Conservation (phyloP, 2,797 vertebrate genomes). For the Miichthys miiuy region DNA sequence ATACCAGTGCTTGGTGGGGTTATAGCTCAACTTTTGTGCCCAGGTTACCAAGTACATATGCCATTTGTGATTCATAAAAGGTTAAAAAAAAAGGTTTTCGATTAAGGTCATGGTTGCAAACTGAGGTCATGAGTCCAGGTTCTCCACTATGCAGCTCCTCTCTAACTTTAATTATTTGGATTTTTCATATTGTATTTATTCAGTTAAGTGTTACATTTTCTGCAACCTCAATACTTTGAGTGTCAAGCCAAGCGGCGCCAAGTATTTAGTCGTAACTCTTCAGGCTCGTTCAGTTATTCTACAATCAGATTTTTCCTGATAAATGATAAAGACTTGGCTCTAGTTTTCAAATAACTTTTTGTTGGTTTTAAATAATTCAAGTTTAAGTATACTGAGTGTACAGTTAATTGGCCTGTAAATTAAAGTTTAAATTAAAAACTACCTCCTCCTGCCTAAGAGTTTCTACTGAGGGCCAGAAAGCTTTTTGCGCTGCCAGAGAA, state of each 20-base stretch:
- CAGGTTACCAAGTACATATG: background rate
- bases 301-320: background rate
- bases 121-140: no score
- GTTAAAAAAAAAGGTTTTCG: background rate
- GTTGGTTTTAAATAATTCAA: background rate
- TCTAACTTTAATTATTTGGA: background rate
- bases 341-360: background rate
- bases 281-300: background rate
- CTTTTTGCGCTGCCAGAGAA: background rate
- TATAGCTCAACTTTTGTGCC: background rate
- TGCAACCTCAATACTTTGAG: background rate
- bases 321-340: no score
- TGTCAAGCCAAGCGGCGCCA: background rate
- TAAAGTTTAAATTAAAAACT: background rate
- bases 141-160: background rate
- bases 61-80: conserved; percentile 6
- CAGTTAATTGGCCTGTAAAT: background rate
- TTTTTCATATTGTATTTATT: background rate
- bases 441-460: background rate
- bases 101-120: background rate
- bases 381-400: background rate
- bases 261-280: background rate
- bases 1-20: conserved; percentile 24
- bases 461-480: background rate
- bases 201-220: background rate